Evolutionary conservation across 2,888 invertebrate genomes (phyloP), one percentile per base, ranked within the genome.

Genomic region (Drosophila dives): DNA sequence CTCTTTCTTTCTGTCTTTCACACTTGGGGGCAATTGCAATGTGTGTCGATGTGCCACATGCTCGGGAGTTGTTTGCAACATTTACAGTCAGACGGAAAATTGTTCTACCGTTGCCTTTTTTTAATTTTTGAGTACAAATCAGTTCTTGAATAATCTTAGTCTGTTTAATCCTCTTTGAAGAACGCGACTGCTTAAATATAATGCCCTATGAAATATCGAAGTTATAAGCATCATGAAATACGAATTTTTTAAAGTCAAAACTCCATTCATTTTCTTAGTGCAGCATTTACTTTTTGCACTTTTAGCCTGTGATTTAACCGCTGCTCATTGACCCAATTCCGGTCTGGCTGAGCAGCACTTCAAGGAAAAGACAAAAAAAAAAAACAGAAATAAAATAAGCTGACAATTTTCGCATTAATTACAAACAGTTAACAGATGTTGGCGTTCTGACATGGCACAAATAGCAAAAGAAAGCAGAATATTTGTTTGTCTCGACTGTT

Each of bases 371-470:
- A 6, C 29, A 29, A 6, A 34, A 26, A 12, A 4, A 17, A 36
- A 2, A 23, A 64, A 15, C 11, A 53, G 12, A 66, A 26, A 12
- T 1, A 12, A 51, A 71, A 54, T 33, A 54, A 63, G 55, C 83
- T 56, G 77, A 64, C 64, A 71, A 54, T 73, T 82, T 82, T 58
- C 59, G 85, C 83, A 68, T 86, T 83, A 81, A 87, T 86, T 81
- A 87, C 50, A 60, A 64, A 40, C 62, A 48, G 42, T 23, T 50
- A 51, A 53, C 79, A 74, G 74, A 73, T 77, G 67, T 71, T 71
- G 63, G 36, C 40, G 42, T 49, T 56, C 54, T 64, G 70, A 65
- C 70, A 79, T 50, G 48, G 38, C 64, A 49, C 59, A 60, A 77
- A 55, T 56, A 53, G 58, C 72, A 58, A 59, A 32, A 20, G 58